These are phyloP conservation scores for Drosophila siamana DNA, from an alignment of 2,888 invertebrate genomes.

Conservation along the genomic window DNA sequence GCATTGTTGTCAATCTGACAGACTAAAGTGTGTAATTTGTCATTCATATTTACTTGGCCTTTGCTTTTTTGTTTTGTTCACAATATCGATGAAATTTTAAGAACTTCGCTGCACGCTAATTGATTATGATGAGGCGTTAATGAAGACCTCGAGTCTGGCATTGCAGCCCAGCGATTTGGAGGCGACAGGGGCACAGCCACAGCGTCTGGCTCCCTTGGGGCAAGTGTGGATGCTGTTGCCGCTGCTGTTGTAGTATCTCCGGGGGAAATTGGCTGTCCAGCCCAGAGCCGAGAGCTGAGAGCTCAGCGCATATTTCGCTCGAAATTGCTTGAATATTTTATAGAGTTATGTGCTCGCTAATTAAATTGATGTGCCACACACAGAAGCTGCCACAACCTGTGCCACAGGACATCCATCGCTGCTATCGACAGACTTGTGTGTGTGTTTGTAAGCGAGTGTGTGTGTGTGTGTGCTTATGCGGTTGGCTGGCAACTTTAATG, in stretches of 20 bases:
- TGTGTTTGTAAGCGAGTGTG: background rate
- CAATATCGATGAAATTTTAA: conserved; percentile 6
- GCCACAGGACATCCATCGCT: conserved; percentile 51
- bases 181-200: background rate
- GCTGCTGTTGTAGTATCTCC: conserved; percentile 18
- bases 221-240: background rate
- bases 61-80: conserved; percentile 20
- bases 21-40: conserved; percentile 76
- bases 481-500: conserved; percentile 70
- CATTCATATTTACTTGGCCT: conserved; percentile 69
- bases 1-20: conserved; percentile 71
- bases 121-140: conserved; percentile 71
- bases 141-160: conserved; percentile 38
- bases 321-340: conserved; percentile 80
- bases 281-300: conserved; percentile 36
- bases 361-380: conserved; percentile 78
- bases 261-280: conserved; percentile 58
- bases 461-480: conserved; percentile 18
- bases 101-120: conserved; percentile 40
- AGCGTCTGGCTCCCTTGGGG: conserved; percentile 1
- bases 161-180: conserved; percentile 16
- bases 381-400: conserved; percentile 52
- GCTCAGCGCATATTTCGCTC: conserved; percentile 63
- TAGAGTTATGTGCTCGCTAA: conserved; percentile 78
- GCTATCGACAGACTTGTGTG: conserved; percentile 60